Percentiles rank a stretch among this genome's conserved stretches.
Conservation (phyloP, 2,113 vertebrate genomes). For the Polyodon spathula region DNA sequence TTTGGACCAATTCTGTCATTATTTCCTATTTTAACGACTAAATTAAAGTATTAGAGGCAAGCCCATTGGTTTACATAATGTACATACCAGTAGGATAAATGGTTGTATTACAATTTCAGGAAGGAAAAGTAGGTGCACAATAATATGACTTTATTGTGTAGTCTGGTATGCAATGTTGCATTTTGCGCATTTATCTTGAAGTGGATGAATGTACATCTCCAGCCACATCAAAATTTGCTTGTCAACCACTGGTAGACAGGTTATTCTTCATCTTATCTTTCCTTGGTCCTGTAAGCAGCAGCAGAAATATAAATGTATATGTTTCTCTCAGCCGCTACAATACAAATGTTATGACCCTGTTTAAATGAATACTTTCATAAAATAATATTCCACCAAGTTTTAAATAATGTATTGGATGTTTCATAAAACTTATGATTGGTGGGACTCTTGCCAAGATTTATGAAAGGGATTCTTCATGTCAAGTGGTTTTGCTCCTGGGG, state of each 20-base stretch:
- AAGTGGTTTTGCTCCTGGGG: neutral
- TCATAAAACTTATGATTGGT: slow-evolving; percentile 8
- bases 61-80: too few species aligned
- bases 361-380: slow-evolving; percentile 4
- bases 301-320: neutral
- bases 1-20: too few species aligned
- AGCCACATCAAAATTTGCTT: slow-evolving; percentile 2
- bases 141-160: too few species aligned
- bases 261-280: slow-evolving; percentile 12
- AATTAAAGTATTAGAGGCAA: too few species aligned
- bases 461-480: slow-evolving; percentile 3
- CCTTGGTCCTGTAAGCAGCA: neutral
- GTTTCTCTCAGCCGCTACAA: neutral
- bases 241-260: slow-evolving; percentile 4
- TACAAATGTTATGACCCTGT: slow-evolving; percentile 3
- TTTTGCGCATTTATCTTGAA: neutral
- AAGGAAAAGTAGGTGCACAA: too few species aligned
- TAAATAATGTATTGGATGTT: neutral
- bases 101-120: too few species aligned
- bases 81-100: too few species aligned
- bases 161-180: too few species aligned
- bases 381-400: neutral
- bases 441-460: neutral
- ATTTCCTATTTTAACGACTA: too few species aligned
- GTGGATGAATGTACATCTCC: slow-evolving; percentile 6